Conservation (phyloP, 1,140 invertebrate species). For the Ips typographus region DNA sequence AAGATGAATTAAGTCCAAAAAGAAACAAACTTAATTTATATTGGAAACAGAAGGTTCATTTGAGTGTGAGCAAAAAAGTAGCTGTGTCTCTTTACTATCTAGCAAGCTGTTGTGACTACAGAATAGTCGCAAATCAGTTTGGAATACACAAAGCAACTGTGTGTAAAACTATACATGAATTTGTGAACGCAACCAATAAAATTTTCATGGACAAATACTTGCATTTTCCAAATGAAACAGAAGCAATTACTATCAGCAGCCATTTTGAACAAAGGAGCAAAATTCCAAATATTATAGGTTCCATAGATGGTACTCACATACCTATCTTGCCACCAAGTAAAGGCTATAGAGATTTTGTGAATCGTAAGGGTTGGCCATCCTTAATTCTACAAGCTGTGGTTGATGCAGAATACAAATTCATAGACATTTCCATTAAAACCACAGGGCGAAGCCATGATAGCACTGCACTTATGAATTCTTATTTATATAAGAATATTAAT, state of each 20-base stretch:
- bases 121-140: too few relatives aligned
- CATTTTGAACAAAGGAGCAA: too few relatives aligned
- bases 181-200: too few relatives aligned
- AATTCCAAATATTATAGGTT: background rate
- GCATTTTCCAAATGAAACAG: background rate
- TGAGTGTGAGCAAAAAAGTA: too few relatives aligned
- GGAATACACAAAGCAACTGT: too few relatives aligned
- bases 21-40: too few relatives aligned
- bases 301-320: conserved; percentile 7
- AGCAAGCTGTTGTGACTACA: too few relatives aligned
- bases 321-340: conserved; percentile 6
- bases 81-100: too few relatives aligned
- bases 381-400: conserved; percentile 9
- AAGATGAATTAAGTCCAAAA: background rate
- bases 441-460: background rate
- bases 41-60: too few relatives aligned
- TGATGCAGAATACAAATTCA: background rate
- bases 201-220: background rate
- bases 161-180: too few relatives aligned
- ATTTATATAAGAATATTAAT: background rate
- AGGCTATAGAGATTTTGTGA: conserved; percentile 10
- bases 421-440: conserved; percentile 6
- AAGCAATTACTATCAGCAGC: too few relatives aligned
- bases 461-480: background rate
- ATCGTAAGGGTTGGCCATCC: conserved; percentile 8